Evolutionary conservation across 2,797 vertebrate species (phyloP), one percentile per base, ranked within the genome.

Genomic region (Sciurus carolinensis): DNA sequence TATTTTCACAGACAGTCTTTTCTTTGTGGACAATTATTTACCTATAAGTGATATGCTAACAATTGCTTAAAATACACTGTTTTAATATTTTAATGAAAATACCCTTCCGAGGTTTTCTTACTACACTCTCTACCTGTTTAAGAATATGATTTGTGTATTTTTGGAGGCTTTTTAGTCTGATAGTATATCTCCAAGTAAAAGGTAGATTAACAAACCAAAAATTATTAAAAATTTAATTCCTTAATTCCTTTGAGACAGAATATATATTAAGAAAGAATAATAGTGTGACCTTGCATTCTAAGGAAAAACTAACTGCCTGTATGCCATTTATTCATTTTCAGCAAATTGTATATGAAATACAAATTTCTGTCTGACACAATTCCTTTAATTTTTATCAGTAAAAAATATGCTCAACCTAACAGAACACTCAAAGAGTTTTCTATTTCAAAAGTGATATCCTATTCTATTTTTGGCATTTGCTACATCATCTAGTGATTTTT

Each of bases 401-500:
- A 1, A 39, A 20, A 98, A 98, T 96, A 95, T 94, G 94, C 96
- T 76, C 71, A 97, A 90, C 6, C 5, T 95, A 52, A 57, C 64
- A 96, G 84, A 95, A 96, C 88, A 97, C 98, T 98, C 91, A 96
- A 98, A 98, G 97, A 42, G 95, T 97, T 97, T 97, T 95, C 93
- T 91, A 33, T 90, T 98, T 97, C 83, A 80, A 97, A 97, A 97
- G 94, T 81, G 62, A 95, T 97, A 95, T 84, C 64, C 12, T 36
- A 30, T 71, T 87, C 72, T 94, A 3, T 97, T 97, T 98, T 96
- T 87, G 81, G 77, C 0, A 5, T 97, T 98, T 97, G 96, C 90
- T 98, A 95, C 96, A 98, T 97, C 96, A 97, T 77, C 26, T 97
- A 98, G 98, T 97, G 97, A 98, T 98, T 98, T 39, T 98, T 98